These are phyloP conservation scores for Eupristina koningsbergeri DNA, from an alignment of 1,140 invertebrate species.

Conservation along the genomic window DNA sequence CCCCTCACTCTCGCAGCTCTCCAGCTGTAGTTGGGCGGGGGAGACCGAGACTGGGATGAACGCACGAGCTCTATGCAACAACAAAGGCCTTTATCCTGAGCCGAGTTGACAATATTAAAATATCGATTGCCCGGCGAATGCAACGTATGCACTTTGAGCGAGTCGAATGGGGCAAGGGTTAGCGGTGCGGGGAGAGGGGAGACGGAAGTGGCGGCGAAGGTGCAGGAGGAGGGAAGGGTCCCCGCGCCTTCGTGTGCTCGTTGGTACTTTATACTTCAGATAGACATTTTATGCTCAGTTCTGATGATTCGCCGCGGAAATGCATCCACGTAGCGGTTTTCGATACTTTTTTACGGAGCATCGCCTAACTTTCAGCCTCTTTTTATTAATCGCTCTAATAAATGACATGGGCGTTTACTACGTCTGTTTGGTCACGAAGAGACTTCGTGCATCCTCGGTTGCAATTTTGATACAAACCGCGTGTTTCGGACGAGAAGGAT, in stretches of 20 bases:
- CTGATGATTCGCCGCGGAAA: neutral
- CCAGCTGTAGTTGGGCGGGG: neutral
- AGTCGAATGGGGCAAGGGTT: slow-evolving; percentile 35
- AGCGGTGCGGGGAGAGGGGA: too few relatives aligned
- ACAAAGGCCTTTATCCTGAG: slow-evolving; percentile 67
- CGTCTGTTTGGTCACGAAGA: too few relatives aligned
- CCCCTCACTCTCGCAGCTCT: neutral
- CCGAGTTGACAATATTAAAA: slow-evolving; percentile 71
- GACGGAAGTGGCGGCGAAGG: too few relatives aligned
- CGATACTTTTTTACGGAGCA: neutral
- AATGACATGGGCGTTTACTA: too few relatives aligned
- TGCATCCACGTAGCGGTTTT: neutral
- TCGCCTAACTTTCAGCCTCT: neutral
- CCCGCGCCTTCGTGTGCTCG: neutral
- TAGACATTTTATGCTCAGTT: neutral
- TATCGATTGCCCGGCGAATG: slow-evolving; percentile 73
- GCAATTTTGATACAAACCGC: too few relatives aligned
- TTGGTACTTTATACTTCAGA: neutral
- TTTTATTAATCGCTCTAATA: neutral
- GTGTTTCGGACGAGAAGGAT: too few relatives aligned
- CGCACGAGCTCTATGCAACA: neutral
- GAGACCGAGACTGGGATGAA: neutral
- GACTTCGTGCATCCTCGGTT: too few relatives aligned
- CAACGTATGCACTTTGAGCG: slow-evolving; percentile 72
- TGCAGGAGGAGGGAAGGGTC: neutral